Evolutionary conservation across 2,797 vertebrate species (phyloP).

Genomic region (Melanogrammus aeglefinus): DNA sequence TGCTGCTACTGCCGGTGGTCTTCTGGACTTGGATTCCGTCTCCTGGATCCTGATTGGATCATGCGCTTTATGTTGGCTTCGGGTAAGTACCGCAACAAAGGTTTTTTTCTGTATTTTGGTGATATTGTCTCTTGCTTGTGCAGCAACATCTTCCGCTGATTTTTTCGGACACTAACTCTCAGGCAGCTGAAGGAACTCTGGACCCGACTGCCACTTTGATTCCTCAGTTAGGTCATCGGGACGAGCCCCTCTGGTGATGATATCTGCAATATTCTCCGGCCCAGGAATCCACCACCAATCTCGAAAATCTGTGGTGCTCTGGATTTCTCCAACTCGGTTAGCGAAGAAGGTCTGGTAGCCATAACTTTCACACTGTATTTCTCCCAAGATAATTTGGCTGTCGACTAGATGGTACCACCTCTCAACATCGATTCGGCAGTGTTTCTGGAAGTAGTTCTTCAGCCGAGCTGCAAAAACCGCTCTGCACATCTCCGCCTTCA

Average conservation of each 20-base stretch:
- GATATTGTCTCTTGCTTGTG: neutral
- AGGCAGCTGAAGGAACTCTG: too few species aligned
- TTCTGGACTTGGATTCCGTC: neutral
- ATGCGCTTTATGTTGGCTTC: neutral
- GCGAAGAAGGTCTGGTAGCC: conserved; percentile 32
- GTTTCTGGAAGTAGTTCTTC: conserved; percentile 22
- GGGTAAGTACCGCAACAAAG: neutral
- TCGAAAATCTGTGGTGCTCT: conserved; percentile 11
- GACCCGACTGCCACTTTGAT: too few species aligned
- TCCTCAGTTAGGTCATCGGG: too few species aligned
- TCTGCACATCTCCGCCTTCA: conserved; percentile 32
- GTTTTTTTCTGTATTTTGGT: neutral
- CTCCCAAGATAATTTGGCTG: conserved; percentile 30
- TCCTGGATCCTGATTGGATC: neutral
- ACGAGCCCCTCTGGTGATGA: conserved; percentile 11
- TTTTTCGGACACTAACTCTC: conserved; percentile 3
- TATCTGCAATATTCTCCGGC: conserved; percentile 10
- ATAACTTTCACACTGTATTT: conserved; percentile 28
- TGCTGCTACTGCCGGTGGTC: neutral
- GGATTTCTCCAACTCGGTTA: conserved; percentile 31
- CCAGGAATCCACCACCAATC: conserved; percentile 14
- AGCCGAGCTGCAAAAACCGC: conserved; percentile 32
- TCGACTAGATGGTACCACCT: conserved; percentile 30
- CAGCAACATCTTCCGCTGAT: conserved; percentile 4
- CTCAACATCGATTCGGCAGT: conserved; percentile 14